Percentiles rank a stretch among this genome's conserved stretches.
Conservation (phyloP, 1,140 invertebrate genomes). For the Heliconius eleuchia region DNA sequence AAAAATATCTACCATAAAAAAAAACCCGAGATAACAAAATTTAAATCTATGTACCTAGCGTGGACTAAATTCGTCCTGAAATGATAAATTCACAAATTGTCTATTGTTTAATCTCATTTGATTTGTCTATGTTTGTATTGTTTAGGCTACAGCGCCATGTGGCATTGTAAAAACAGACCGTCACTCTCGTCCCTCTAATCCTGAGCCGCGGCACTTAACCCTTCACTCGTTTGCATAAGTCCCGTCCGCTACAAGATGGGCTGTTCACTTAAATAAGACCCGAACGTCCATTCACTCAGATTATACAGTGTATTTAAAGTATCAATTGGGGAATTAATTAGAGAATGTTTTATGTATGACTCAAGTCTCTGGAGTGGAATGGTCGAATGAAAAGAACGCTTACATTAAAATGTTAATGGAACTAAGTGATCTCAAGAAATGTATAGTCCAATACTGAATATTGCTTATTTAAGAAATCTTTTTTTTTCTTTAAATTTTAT, state of each 20-base stretch:
- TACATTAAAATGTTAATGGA: background rate
- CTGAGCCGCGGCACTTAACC: slow-evolving; percentile 46
- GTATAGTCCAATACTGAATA: background rate
- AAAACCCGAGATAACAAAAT: too few relatives aligned
- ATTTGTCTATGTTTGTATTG: slow-evolving; percentile 28
- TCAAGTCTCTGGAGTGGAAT: background rate
- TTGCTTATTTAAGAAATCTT: background rate
- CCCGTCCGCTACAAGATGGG: slow-evolving; percentile 49
- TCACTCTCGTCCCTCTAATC: slow-evolving; percentile 48
- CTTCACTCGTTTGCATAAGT: slow-evolving; percentile 56
- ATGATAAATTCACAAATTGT: background rate
- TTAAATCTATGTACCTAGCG: background rate
- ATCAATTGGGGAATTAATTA: slow-evolving; percentile 39
- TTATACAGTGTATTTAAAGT: slow-evolving; percentile 38
- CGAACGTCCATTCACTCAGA: slow-evolving; percentile 41
- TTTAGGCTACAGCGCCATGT: slow-evolving; percentile 41
- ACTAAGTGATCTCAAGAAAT: background rate
- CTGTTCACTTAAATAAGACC: slow-evolving; percentile 49
- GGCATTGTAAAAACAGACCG: slow-evolving; percentile 54
- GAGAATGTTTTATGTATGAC: slow-evolving; percentile 21
- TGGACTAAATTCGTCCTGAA: background rate
- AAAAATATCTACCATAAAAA: too few relatives aligned
- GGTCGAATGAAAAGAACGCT: background rate
- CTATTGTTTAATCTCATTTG: slow-evolving; percentile 21
- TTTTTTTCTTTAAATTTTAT: background rate